A percentile compares a stretch with the other conserved stretches of the same genome.
Conservation (phyloP, 92 coral and sea anemone genomes). For the Siderastrea siderea region DNA sequence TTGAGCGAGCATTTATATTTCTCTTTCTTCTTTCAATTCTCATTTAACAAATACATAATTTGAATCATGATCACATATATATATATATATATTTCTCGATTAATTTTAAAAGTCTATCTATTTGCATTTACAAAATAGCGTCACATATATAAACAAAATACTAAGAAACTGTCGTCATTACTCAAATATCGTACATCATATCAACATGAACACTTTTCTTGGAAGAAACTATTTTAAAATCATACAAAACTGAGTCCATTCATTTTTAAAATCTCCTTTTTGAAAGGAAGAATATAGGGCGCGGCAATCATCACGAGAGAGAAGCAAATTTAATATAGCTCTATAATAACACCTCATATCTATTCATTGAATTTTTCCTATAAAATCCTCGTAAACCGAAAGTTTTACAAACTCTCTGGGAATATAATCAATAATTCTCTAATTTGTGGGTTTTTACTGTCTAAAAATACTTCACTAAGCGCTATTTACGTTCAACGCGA, state of each 20-base stretch:
- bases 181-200: constrained; percentile 94
- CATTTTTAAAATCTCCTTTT: constrained; percentile 79
- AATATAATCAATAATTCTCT: constrained; percentile 52
- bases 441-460: constrained; percentile 18
- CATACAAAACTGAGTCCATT: constrained; percentile 78
- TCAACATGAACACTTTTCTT: constrained; percentile 72
- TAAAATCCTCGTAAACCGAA: constrained; percentile 54
- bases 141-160: constrained; percentile 93
- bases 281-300: constrained; percentile 79
- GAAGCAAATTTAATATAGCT: constrained; percentile 5
- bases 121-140: constrained; percentile 97
- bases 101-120: constrained; percentile 93
- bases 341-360: constrained; percentile 30
- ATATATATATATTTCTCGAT: constrained; percentile 72
- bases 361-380: constrained; percentile 47
- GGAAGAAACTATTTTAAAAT: constrained; percentile 73
- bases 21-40: constrained; percentile 62
- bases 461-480: constrained; percentile 45
- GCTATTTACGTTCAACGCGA: constrained; percentile 35
- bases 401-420: constrained; percentile 61
- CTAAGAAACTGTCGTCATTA: constrained; percentile 86
- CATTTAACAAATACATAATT: constrained; percentile 77
- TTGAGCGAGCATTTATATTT: constrained; percentile 61
- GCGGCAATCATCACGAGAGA: constrained; percentile 33
- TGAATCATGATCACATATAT: constrained; percentile 86